phyloP scores from a whole-genome alignment of 2,888 invertebrate species.

The Stegana nigrithorax region DNA sequence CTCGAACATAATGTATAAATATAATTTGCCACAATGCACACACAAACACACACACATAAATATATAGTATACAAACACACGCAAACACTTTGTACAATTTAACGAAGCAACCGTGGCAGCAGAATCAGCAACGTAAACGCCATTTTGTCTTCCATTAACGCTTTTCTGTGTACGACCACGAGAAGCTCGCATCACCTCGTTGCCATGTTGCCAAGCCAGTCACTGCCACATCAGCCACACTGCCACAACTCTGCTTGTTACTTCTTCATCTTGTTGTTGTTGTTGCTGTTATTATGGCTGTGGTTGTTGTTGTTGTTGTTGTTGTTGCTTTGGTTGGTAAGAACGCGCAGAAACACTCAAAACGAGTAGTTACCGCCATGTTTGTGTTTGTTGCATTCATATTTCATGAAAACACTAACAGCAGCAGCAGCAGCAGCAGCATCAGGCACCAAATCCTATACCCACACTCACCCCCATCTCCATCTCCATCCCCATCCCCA shows the following conservation, averaged over 20 bases:
- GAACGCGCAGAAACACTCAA: conserved; percentile 1
- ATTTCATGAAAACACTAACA: conserved; percentile 6
- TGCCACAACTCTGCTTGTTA: too few relatives aligned
- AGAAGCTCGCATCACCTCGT: not conserved
- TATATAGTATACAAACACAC: too few relatives aligned
- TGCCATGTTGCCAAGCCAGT: not conserved
- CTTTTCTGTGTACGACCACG: conserved; percentile 6
- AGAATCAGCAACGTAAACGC: conserved; percentile 41
- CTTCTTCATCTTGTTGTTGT: too few relatives aligned
- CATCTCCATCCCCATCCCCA: not conserved
- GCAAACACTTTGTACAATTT: too few relatives aligned
- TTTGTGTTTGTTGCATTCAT: conserved; percentile 15
- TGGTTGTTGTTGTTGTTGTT: too few relatives aligned
- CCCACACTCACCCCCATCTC: not conserved
- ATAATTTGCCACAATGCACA: conserved; percentile 55
- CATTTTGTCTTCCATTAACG: conserved; percentile 33
- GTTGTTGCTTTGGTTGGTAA: conserved; percentile 1
- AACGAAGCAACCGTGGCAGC: conserved; percentile 15
- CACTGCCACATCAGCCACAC: too few relatives aligned
- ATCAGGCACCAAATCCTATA: too few relatives aligned
- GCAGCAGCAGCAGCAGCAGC: too few relatives aligned
- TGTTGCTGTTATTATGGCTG: too few relatives aligned
- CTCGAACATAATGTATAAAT: conserved; percentile 58
- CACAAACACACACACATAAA: conserved; percentile 24
- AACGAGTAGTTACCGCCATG: conserved; percentile 3